phyloP scores from a whole-genome alignment of 2,797 vertebrate genomes.

The Amblyopsis hoosieri region DNA sequence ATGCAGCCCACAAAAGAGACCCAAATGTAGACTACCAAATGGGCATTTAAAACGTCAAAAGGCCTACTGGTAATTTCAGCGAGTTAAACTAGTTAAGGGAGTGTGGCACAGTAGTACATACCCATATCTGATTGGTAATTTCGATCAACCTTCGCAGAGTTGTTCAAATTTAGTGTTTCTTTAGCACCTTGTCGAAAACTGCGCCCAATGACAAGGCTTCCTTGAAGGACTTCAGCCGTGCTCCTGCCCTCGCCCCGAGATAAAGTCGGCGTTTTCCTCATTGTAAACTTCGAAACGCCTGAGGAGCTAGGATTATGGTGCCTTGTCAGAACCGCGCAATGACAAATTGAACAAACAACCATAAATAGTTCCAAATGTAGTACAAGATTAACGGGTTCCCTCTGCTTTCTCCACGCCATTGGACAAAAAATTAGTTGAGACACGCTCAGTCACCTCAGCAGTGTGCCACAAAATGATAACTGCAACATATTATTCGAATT shows the following conservation, averaged over 20 bases:
- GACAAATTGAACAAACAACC: slow-evolving; percentile 38
- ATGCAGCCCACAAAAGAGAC: neutral
- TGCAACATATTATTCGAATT: too few relatives aligned
- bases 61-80: neutral
- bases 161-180: slow-evolving; percentile 5
- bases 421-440: slow-evolving; percentile 19
- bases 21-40: neutral
- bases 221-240: slow-evolving; percentile 21
- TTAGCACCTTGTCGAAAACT: slow-evolving; percentile 3
- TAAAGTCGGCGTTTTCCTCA: neutral
- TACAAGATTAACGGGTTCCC: slow-evolving; percentile 6
- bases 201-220: slow-evolving; percentile 61
- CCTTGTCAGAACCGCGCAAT: slow-evolving; percentile 28
- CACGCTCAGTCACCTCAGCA: slow-evolving; percentile 14
- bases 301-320: slow-evolving; percentile 8
- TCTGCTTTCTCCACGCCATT: slow-evolving; percentile 55
- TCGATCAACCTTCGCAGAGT: slow-evolving; percentile 17
- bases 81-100: neutral
- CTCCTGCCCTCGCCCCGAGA: slow-evolving; percentile 1
- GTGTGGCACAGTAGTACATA: slow-evolving; percentile 19
- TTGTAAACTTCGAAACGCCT: neutral
- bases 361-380: slow-evolving; percentile 49
- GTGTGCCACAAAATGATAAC: slow-evolving; percentile 7
- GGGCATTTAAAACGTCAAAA: neutral
- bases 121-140: slow-evolving; percentile 73